Evolutionary conservation across 2,113 vertebrate species (phyloP).

Genomic region (Cygnus atratus): DNA sequence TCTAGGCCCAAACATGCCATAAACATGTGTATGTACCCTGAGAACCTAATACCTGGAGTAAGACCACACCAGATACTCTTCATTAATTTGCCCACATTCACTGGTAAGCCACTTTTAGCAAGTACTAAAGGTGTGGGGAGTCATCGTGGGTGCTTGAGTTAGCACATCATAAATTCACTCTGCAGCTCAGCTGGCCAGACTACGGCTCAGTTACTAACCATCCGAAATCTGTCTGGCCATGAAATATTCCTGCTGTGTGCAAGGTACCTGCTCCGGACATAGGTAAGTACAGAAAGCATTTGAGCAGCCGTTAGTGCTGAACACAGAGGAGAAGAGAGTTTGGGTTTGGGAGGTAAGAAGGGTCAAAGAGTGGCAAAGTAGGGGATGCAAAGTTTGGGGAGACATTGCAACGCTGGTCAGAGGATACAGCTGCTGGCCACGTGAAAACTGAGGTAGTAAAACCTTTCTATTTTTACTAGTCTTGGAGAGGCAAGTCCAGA

Average conservation of each 20-base stretch:
- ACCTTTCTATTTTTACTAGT: background rate
- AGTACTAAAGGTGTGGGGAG: background rate
- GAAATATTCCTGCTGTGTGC: background rate
- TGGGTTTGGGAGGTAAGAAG: background rate
- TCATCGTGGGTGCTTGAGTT: background rate
- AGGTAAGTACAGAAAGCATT: background rate
- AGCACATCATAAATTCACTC: background rate
- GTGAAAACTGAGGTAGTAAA: background rate
- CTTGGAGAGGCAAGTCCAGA: background rate
- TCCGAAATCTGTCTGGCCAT: background rate
- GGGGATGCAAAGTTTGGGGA: background rate
- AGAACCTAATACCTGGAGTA: background rate
- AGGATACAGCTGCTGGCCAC: background rate
- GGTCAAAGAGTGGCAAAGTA: background rate
- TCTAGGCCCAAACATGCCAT: background rate
- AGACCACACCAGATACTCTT: background rate
- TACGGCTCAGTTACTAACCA: background rate
- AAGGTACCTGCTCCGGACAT: background rate
- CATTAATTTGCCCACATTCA: background rate
- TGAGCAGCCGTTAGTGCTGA: background rate
- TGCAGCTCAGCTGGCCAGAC: background rate
- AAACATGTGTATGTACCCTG: too few species aligned
- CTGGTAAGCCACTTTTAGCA: background rate
- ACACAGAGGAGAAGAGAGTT: background rate
- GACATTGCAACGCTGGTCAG: background rate